phyloP scores from a whole-genome alignment of 2,888 invertebrate genomes.

The Pristionchus arcanus region DNA sequence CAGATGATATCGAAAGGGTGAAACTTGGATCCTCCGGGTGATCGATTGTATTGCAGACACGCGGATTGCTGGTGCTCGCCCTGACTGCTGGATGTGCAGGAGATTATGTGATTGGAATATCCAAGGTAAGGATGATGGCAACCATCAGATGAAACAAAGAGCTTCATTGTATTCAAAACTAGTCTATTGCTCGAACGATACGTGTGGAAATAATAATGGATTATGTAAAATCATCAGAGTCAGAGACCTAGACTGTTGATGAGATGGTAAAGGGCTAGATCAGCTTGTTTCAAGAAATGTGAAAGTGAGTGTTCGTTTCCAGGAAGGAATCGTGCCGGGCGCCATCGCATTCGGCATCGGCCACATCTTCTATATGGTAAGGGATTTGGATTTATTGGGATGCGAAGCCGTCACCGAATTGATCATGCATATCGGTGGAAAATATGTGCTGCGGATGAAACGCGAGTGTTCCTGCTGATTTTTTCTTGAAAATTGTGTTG shows the following conservation, averaged over 20 bases:
- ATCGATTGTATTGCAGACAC: neutral
- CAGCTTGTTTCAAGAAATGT: neutral
- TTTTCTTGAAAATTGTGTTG: neutral
- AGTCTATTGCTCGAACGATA: too few species aligned
- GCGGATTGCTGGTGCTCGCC: constrained; percentile 38
- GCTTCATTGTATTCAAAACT: too few species aligned
- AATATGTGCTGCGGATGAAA: neutral
- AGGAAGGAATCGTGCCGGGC: constrained; percentile 69
- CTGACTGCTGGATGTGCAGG: constrained; percentile 71
- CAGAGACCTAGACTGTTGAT: neutral
- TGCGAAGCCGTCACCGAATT: neutral
- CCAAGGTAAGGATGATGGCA: constrained; percentile 38
- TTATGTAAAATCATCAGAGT: too few species aligned
- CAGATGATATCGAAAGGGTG: neutral
- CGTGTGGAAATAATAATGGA: too few species aligned
- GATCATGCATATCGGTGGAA: neutral
- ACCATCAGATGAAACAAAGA: neutral
- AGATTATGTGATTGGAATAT: constrained; percentile 71
- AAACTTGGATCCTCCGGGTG: neutral
- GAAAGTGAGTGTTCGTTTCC: neutral
- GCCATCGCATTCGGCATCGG: constrained; percentile 72
- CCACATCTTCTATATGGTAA: constrained; percentile 71
- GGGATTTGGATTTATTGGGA: neutral
- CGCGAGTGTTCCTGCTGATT: neutral
- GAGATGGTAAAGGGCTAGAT: neutral